phyloP scores from a whole-genome alignment of 2,888 invertebrate species.

The Tuta absoluta region DNA sequence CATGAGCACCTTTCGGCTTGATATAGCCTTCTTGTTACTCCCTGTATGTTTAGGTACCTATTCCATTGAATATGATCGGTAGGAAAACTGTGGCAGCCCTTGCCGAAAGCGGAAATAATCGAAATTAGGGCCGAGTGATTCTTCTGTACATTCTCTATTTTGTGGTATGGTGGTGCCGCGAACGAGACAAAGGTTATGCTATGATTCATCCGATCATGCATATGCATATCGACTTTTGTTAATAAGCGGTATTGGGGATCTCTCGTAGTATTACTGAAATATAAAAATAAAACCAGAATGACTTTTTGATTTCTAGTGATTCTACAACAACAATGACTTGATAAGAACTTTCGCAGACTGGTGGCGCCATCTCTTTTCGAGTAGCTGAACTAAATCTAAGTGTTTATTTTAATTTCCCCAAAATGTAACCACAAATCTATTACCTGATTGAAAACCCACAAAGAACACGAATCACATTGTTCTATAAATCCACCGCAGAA shows the following conservation, averaged over 20 bases:
- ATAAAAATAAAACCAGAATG: background rate
- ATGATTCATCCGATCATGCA: constrained; percentile 20
- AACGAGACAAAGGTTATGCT: constrained; percentile 20
- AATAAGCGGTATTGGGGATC: background rate
- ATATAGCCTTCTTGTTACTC: too few relatives aligned
- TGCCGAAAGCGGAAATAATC: too few relatives aligned
- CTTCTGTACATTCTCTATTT: too few relatives aligned
- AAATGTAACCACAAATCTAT: constrained; percentile 55
- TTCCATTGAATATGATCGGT: too few relatives aligned
- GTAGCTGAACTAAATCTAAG: constrained; percentile 38
- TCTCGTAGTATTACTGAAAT: background rate
- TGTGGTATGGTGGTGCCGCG: too few relatives aligned
- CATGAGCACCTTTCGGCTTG: too few relatives aligned
- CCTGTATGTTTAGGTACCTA: too few relatives aligned
- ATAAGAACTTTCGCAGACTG: background rate
- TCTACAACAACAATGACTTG: background rate
- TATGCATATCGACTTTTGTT: constrained; percentile 7
- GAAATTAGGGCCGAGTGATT: too few relatives aligned
- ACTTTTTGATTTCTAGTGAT: background rate
- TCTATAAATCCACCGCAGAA: constrained; percentile 50
- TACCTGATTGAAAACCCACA: constrained; percentile 63
- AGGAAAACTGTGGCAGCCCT: too few relatives aligned
- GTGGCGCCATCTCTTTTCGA: constrained; percentile 53
- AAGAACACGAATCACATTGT: constrained; percentile 59
- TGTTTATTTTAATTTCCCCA: constrained; percentile 37